These are phyloP conservation scores for Carcina quercana DNA, from an alignment of 2,888 invertebrate species.

Conservation along the genomic window DNA sequence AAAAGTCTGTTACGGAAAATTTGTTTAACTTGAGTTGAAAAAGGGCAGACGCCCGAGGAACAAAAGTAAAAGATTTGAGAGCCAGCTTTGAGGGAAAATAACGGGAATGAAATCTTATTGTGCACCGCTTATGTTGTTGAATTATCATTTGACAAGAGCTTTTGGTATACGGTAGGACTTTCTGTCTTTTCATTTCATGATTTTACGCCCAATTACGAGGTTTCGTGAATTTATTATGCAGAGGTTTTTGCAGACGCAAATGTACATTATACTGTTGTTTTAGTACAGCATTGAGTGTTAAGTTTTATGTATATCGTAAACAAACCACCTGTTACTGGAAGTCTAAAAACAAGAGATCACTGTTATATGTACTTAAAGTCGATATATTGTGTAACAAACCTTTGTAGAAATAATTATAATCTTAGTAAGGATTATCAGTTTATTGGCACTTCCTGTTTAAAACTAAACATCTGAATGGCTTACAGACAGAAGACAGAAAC, in stretches of 20 bases:
- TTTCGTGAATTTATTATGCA: slow-evolving; percentile 4
- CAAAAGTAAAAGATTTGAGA: slow-evolving; percentile 56
- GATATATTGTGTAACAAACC: no score
- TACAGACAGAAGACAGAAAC: no score
- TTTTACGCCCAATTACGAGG: slow-evolving; percentile 10
- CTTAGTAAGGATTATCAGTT: no score
- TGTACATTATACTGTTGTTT: no score
- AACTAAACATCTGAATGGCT: no score
- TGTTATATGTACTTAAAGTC: no score
- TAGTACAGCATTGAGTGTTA: no score
- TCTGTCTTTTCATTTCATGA: slow-evolving; percentile 3
- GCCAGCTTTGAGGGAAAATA: slow-evolving; percentile 43
- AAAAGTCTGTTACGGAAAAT: slow-evolving; percentile 64
- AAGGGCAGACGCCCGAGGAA: slow-evolving; percentile 46
- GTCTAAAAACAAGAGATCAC: no score
- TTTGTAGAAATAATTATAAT: no score
- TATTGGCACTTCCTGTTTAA: no score
- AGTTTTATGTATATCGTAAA: no score
- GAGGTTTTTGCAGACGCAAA: neutral
- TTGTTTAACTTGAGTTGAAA: slow-evolving; percentile 64
- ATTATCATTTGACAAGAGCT: slow-evolving; percentile 43
- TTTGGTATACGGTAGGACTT: slow-evolving; percentile 11
- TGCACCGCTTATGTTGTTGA: slow-evolving; percentile 47
- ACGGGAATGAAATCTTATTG: slow-evolving; percentile 37
- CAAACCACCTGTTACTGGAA: no score